phyloP scores from a whole-genome alignment of 2,797 vertebrate species.

The Ispidina lecontei region DNA sequence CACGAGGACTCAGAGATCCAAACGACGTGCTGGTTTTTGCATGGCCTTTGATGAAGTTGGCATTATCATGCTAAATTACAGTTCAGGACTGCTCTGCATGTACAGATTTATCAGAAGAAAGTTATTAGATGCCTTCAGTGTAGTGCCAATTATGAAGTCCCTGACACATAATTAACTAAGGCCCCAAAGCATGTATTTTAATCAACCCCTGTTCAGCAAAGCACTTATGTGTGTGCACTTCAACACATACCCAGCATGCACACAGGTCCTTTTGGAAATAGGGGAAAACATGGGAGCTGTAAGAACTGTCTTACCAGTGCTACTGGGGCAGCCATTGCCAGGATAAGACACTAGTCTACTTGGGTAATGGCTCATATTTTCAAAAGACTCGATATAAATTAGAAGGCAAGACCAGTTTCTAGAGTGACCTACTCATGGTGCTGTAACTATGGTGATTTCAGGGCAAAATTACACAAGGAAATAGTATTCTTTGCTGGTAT shows the following conservation, averaged over 20 bases:
- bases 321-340: not conserved
- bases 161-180: conserved; percentile 51
- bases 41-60: not conserved
- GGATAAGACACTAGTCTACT: not conserved
- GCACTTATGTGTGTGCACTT: not conserved
- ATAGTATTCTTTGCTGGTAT: not conserved
- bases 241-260: not conserved
- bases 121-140: not conserved
- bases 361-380: not conserved
- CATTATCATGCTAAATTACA: conserved; percentile 19
- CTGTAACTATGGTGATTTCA: not conserved
- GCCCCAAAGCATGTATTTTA: conserved; percentile 51
- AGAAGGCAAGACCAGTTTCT: not conserved
- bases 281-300: not conserved
- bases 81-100: not conserved
- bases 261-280: not conserved
- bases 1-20: not conserved
- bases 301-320: not conserved
- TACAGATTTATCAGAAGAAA: conserved; percentile 19
- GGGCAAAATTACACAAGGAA: not conserved
- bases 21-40: not conserved
- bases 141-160: not conserved
- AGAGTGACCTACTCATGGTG: not conserved
- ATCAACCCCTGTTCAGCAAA: conserved; percentile 32
- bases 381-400: not conserved